These are phyloP conservation scores for Epistrophe eligans DNA, from an alignment of 2,888 invertebrate genomes.

Conservation along the genomic window DNA sequence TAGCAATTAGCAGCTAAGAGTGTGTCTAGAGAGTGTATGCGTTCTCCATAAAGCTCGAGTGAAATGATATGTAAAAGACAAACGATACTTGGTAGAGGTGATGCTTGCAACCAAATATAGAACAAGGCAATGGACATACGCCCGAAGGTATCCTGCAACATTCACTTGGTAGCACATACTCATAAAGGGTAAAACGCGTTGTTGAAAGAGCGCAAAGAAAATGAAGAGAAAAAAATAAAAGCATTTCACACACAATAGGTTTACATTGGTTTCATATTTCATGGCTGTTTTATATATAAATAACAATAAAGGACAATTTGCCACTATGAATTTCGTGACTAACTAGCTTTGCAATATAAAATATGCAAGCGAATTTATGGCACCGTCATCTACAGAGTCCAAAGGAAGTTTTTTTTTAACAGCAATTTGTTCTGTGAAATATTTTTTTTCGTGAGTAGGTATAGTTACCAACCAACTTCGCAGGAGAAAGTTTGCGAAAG, in stretches of 20 bases:
- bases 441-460: neutral
- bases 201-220: slow-evolving; percentile 19
- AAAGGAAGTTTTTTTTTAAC: slow-evolving; percentile 16
- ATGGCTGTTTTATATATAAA: slow-evolving; percentile 37
- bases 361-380: slow-evolving; percentile 43
- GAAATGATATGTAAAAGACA: slow-evolving; percentile 44
- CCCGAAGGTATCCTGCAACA: slow-evolving; percentile 43
- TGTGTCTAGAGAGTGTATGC: slow-evolving; percentile 29
- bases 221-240: slow-evolving; percentile 12
- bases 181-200: slow-evolving; percentile 31
- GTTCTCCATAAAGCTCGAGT: slow-evolving; percentile 39
- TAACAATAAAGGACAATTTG: slow-evolving; percentile 50
- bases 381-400: slow-evolving; percentile 3
- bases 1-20: slow-evolving; percentile 48
- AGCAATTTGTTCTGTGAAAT: neutral
- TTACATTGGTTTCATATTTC: slow-evolving; percentile 45
- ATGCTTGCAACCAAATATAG: slow-evolving; percentile 45
- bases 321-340: slow-evolving; percentile 43
- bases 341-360: slow-evolving; percentile 39
- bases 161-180: slow-evolving; percentile 20
- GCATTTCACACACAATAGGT: slow-evolving; percentile 27
- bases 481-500: slow-evolving; percentile 11
- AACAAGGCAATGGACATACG: slow-evolving; percentile 49
- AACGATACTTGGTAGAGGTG: slow-evolving; percentile 36
- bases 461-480: neutral